phyloP scores from a whole-genome alignment of 2,888 invertebrate genomes.

The Sialis lutaria region DNA sequence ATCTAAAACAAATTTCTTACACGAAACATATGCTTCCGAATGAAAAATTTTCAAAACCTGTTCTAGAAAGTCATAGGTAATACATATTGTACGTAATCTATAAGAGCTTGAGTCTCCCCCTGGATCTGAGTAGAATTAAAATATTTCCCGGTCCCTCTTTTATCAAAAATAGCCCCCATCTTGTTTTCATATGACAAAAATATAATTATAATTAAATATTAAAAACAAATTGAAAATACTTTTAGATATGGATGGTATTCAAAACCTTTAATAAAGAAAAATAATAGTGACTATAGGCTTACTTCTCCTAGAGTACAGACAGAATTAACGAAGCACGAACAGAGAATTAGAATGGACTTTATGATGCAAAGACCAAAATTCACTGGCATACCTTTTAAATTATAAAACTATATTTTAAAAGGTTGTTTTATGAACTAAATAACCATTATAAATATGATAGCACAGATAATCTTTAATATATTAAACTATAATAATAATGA shows the following conservation, averaged over 20 bases:
- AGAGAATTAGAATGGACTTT: neutral
- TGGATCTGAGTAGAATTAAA: no score
- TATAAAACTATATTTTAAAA: neutral
- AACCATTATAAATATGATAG: no score
- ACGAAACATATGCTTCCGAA: neutral
- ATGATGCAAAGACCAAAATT: neutral
- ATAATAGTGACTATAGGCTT: neutral
- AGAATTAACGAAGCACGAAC: neutral
- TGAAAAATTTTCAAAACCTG: neutral
- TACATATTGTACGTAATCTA: neutral
- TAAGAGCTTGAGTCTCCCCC: neutral
- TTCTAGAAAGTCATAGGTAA: neutral
- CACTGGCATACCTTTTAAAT: neutral
- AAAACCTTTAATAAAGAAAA: conserved; percentile 10
- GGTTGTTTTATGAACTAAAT: neutral
- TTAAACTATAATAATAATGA: no score
- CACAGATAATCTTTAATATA: no score
- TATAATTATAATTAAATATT: no score
- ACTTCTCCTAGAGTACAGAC: neutral
- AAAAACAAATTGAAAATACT: neutral
- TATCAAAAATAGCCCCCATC: no score
- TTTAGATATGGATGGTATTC: conserved; percentile 21
- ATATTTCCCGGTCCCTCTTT: no score
- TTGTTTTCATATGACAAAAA: no score
- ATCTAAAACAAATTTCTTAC: neutral